Evolutionary conservation across 2,797 vertebrate species (phyloP).

Genomic region (Scyliorhinus canicula): DNA sequence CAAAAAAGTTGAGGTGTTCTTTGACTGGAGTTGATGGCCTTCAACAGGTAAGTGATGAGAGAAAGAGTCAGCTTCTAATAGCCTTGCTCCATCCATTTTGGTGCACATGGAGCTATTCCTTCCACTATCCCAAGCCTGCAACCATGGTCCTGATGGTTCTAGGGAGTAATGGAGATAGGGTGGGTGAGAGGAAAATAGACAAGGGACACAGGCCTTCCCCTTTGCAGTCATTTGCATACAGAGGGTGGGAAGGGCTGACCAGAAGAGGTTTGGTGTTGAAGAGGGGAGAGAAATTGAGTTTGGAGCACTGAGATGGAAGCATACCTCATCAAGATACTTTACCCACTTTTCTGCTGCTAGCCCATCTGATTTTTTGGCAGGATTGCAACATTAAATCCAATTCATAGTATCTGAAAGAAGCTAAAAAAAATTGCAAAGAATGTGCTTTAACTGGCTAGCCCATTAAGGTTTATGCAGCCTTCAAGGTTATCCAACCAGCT

Average conservation of each 20-base stretch:
- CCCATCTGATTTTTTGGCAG: neutral
- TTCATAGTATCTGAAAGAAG: neutral
- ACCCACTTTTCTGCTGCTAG: neutral
- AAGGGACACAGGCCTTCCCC: neutral
- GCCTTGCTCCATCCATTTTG: neutral
- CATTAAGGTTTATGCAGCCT: neutral
- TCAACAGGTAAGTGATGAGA: neutral
- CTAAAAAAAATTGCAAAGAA: neutral
- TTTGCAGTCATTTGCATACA: neutral
- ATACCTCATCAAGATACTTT: neutral
- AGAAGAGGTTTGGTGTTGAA: neutral
- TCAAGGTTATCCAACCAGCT: neutral
- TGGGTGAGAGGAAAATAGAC: neutral
- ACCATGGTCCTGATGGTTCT: neutral
- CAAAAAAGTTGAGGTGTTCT: neutral
- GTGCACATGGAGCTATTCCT: neutral
- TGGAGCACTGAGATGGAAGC: neutral
- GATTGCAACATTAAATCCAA: neutral
- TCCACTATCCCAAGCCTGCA: neutral
- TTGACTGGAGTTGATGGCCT: neutral
- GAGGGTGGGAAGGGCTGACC: neutral
- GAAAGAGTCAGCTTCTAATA: neutral
- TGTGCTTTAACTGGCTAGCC: neutral
- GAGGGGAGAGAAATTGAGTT: neutral
- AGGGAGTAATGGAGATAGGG: neutral